Evolutionary conservation across 2,113 vertebrate genomes (phyloP).

Genomic region (Forbesichthys papilliferus): DNA sequence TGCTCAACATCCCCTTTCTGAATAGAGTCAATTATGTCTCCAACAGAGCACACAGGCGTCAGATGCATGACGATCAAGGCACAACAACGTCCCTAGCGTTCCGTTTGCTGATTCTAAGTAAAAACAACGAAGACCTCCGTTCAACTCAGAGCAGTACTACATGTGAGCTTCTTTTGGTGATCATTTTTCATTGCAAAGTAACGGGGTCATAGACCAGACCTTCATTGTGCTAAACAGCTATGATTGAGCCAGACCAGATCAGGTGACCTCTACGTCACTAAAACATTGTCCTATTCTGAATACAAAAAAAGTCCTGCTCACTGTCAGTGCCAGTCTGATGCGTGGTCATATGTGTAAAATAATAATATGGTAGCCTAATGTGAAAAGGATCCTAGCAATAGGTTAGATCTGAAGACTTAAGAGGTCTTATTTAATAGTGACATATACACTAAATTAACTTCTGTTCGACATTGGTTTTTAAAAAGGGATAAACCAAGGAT

Average conservation of each 20-base stretch:
- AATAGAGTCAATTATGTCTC: constrained; percentile 74
- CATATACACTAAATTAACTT: too few relatives aligned
- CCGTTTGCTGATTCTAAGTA: not conserved
- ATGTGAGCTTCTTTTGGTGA: not conserved
- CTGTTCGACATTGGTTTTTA: too few relatives aligned
- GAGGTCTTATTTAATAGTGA: too few relatives aligned
- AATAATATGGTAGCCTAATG: too few relatives aligned
- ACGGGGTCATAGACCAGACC: not conserved
- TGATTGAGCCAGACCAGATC: not conserved
- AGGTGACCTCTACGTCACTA: not conserved
- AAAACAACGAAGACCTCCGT: too few relatives aligned
- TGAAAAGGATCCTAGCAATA: too few relatives aligned
- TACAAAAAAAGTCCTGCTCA: too few relatives aligned
- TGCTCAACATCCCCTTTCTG: constrained; percentile 69
- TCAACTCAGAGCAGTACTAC: too few relatives aligned
- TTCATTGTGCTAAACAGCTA: not conserved
- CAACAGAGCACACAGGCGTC: constrained; percentile 32
- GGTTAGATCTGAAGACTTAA: too few relatives aligned
- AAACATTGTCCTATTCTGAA: not conserved
- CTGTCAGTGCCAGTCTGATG: too few relatives aligned
- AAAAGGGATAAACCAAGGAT: too few relatives aligned
- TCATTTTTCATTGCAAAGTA: constrained; percentile 4
- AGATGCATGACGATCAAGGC: constrained; percentile 50
- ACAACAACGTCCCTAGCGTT: not conserved
- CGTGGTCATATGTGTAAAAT: too few relatives aligned